Evolutionary conservation across 30 jellyfish, hydroid and myxozoan species (phyloP), one percentile per base, ranked within the genome.

Genomic region (Cassiopea andromeda): DNA sequence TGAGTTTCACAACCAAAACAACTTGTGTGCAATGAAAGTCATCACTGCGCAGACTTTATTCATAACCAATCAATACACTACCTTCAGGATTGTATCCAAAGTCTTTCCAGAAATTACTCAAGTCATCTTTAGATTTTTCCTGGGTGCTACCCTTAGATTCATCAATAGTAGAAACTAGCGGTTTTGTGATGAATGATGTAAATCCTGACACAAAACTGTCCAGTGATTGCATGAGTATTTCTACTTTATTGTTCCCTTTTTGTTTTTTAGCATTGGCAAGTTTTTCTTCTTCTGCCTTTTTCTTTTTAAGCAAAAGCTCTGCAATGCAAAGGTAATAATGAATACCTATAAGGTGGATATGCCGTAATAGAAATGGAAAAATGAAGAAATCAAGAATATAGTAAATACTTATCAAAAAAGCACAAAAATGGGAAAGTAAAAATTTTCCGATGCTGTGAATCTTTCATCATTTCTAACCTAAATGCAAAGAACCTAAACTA

Each of bases 51-150:
- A 54, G 12, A 3, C 10, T 10, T 54, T 10, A 10, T 54, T 54
- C 27, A 14, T 2, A 0, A 14, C 5, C 8, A 64, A 64, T 64
- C 27, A 17, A 64, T 14, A 2, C 2, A 70, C n/a, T 70, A 70
- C 79, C 79, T 70, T 70, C 79, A 70, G 75, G 77, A n/a, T 49
- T 77, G 50, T 44, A 66, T 4, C 91, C 91, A 8, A 83, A 5
- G 57, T 83, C 91, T 70, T 83, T 83, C 91, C 91, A 83, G 38
- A 83, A 83, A 54, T 70, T 70, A 50, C 91, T 83, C 76, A 75
- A 59, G 67, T 78, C 93, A 13, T 48, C 46, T 18, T 75, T 49
- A 47, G 78, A 38, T 0, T 38, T 68, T n/a, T 69, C 75, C 76
- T 68, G 66, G 17, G 48, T 67, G 27, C 38, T 58, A 6, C 44